Conservation (phyloP, 2,888 invertebrate genomes). For the Norana najaformis region DNA sequence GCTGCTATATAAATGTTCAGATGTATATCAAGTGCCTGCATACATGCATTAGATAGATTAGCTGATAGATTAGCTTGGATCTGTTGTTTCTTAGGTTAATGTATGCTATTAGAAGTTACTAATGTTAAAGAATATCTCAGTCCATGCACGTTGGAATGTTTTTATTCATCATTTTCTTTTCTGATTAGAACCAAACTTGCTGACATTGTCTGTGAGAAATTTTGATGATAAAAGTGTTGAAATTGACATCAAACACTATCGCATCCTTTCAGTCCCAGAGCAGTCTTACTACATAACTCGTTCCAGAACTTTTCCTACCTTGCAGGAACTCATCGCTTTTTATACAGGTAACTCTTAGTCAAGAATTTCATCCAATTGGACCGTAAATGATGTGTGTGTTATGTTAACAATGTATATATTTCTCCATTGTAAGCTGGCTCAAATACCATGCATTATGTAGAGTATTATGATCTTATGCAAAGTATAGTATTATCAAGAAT, state of each 20-base stretch:
- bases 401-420: background rate
- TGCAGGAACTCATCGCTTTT: conserved; percentile 89
- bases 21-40: too few species aligned
- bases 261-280: conserved; percentile 76
- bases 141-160: background rate
- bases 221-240: conserved; percentile 40
- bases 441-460: background rate
- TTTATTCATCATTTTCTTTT: background rate
- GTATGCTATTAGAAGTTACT: background rate
- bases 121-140: background rate
- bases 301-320: conserved; percentile 87
- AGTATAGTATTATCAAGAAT: background rate
- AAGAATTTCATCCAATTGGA: too few species aligned
- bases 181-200: conserved; percentile 19
- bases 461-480: background rate
- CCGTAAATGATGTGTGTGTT: conserved; percentile 58
- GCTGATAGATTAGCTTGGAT: background rate
- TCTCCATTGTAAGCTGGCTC: background rate
- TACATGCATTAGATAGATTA: too few species aligned
- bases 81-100: background rate
- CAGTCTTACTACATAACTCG: conserved; percentile 91
- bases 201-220: conserved; percentile 44
- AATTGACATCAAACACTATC: conserved; percentile 74
- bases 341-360: too few species aligned
- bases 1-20: background rate